phyloP scores from a whole-genome alignment of 2,888 invertebrate genomes.

The Drosophila subsilvestris region DNA sequence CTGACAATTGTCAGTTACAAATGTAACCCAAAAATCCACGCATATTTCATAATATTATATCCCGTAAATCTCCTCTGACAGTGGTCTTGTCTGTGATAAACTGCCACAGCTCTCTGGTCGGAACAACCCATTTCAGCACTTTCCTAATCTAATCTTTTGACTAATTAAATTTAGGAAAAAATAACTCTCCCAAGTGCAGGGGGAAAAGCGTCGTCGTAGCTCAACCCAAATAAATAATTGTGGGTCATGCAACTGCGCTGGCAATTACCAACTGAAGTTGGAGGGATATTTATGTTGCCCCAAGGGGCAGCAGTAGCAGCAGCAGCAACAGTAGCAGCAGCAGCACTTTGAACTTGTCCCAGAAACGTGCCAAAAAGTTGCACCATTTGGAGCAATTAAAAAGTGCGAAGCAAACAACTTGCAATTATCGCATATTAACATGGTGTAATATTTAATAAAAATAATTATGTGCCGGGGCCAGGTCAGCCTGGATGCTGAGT shows the following conservation, averaged over 20 bases:
- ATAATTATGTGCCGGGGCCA: conserved; percentile 49
- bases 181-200: conserved; percentile 28
- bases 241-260: conserved; percentile 44
- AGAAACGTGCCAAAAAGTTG: conserved; percentile 53
- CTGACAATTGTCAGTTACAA: not conserved
- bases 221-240: conserved; percentile 33
- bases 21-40: not conserved
- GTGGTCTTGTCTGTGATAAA: conserved; percentile 15
- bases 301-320: conserved; percentile 3
- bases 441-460: conserved; percentile 56
- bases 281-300: conserved; percentile 34
- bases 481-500: conserved; percentile 2
- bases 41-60: conserved; percentile 1
- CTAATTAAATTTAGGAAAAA: conserved; percentile 37
- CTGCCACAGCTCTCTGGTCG: conserved; percentile 3
- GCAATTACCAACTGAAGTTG: conserved; percentile 26
- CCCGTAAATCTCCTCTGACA: conserved; percentile 25
- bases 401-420: conserved; percentile 45
- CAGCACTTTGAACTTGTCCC: conserved; percentile 70
- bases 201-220: not conserved
- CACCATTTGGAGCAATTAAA: conserved; percentile 30
- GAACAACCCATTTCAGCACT: conserved; percentile 6
- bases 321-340: not conserved
- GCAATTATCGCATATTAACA: conserved; percentile 59
- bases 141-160: conserved; percentile 34